Percentiles rank a stretch among this genome's conserved stretches.
Conservation (phyloP, 2,888 invertebrate species). For the Pteria penguin region DNA sequence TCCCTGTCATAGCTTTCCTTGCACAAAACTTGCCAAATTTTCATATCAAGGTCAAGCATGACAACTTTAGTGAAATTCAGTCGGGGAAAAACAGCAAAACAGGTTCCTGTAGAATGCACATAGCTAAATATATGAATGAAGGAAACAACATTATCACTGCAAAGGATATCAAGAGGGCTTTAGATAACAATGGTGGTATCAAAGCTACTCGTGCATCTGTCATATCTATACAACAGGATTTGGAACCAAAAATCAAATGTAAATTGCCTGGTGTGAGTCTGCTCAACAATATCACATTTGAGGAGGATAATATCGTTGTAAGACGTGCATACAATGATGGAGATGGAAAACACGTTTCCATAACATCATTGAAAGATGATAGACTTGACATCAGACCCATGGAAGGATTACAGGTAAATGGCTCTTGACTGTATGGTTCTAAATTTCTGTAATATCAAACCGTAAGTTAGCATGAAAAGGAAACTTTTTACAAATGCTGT, state of each 20-base stretch:
- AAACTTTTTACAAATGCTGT: too few relatives aligned
- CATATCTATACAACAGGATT: not conserved
- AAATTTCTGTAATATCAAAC: too few relatives aligned
- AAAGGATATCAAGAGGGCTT: not conserved
- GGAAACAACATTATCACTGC: slow-evolving; percentile 1
- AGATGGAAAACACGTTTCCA: too few relatives aligned
- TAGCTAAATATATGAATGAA: not conserved
- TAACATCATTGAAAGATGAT: too few relatives aligned
- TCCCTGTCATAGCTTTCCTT: not conserved
- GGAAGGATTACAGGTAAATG: too few relatives aligned
- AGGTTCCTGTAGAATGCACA: slow-evolving; percentile 6
- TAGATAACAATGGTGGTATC: slow-evolving; percentile 2
- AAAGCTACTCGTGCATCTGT: not conserved
- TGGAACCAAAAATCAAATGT: not conserved
- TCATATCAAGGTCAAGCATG: not conserved
- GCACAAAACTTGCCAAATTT: not conserved
- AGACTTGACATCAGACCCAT: too few relatives aligned
- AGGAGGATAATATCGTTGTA: not conserved
- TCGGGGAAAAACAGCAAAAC: slow-evolving; percentile 3
- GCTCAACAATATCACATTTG: not conserved
- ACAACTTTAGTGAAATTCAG: not conserved
- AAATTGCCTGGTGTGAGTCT: not conserved
- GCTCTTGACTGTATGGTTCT: too few relatives aligned
- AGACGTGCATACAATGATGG: not conserved
- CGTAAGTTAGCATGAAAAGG: too few relatives aligned